phyloP scores from a whole-genome alignment of 2,113 vertebrate species.

The Talpa occidentalis region DNA sequence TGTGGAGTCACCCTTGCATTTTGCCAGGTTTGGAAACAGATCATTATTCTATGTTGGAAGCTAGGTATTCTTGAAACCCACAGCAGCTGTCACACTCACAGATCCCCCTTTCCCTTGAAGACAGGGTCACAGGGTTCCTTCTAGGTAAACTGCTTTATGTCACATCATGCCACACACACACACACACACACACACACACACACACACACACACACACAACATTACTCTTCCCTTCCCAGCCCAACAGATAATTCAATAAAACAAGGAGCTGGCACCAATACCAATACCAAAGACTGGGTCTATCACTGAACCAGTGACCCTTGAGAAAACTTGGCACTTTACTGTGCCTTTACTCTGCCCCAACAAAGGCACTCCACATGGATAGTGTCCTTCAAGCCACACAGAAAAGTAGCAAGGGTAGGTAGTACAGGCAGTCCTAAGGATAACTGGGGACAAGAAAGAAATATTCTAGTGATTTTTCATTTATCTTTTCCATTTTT shows the following conservation, averaged over 20 bases:
- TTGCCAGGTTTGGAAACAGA: background rate
- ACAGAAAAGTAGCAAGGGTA: background rate
- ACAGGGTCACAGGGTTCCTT: background rate
- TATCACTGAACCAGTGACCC: background rate
- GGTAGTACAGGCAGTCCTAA: background rate
- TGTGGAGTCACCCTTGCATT: background rate
- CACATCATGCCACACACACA: background rate
- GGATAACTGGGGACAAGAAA: background rate
- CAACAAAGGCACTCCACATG: background rate
- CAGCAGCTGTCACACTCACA: background rate
- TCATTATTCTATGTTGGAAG: background rate
- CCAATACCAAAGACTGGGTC: background rate
- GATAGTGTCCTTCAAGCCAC: background rate
- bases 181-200: background rate
- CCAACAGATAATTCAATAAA: background rate
- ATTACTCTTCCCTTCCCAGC: background rate
- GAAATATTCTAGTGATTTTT: background rate
- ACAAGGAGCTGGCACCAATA: background rate
- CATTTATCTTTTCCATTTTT: slow-evolving; percentile 26
- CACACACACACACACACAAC: background rate
- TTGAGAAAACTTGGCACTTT: background rate
- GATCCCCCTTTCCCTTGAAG: background rate
- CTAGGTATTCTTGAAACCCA: background rate
- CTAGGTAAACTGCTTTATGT: background rate
- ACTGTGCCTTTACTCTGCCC: background rate